Evolutionary conservation across 2,113 vertebrate genomes (phyloP), one percentile per base, ranked within the genome.

Genomic region (Numida meleagris): DNA sequence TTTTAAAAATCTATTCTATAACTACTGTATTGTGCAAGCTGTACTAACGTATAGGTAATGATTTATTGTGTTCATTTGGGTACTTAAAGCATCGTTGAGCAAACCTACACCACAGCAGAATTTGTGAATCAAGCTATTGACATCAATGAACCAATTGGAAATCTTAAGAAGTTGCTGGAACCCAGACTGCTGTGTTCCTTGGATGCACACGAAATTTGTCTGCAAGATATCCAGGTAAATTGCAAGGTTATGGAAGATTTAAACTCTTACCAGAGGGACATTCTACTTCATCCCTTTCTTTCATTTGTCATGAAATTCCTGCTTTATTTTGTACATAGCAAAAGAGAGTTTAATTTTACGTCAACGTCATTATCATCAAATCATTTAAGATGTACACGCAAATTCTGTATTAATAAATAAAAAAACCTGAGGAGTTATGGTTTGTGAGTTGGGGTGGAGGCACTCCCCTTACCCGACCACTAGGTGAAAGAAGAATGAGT

Each of bases 111-210:
- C 25, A 98, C 99, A 17, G 98, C 99, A 46, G 99, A 99, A 96
- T 97, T 99, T 96, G 98, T 99, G 85, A 99, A 99, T 95, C 99
- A 99, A 94, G 99, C 99, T 74, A 99, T 99, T 71, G 99, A 99
- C 96, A 99, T 99, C 97, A 99, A 98, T 94, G 99, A 99, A 84
- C 99, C 99, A 27, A 97, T 99, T 90, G 99, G 99, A 81, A 99
- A 99, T 97, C 98, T 99, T 93, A 99, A 99, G 97, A 99, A 99
- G 96, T 95, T 99, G 57, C 96, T 99, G 94, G 99, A 99, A 97
- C 99, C 99, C 63, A 98, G 99, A 90, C 97, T 99, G 50, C 99
- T 99, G 70, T 98, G 99, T 89, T 98, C 98, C 40, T 96, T 99
- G 95, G 99, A 99, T 90, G 98, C 98, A 53, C 99, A 99, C 93